Base-by-base conservation (phyloP, 1,140 invertebrate species). In the Cyrtorhinus lividipennis region DNA sequence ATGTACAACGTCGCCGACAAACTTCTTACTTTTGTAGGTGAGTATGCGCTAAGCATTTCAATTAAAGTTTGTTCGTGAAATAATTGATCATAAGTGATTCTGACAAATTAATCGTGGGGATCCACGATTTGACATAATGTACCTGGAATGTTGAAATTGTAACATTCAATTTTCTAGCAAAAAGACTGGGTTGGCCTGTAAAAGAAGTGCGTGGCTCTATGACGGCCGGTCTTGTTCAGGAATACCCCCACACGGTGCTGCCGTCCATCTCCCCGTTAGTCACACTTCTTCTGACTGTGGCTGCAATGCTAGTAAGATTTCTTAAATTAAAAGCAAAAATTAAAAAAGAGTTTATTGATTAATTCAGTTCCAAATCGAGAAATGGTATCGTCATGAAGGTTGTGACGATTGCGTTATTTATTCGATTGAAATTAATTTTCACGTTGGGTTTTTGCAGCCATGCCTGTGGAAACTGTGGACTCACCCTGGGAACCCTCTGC, bases 1-100 rank as follows among this genome's bases (percentile, higher is more conserved):
- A 67, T 98, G 0, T 99, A 99, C 73, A 96, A 95, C 74, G 76
- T 85, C 63, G 71, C 75, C 46, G 97, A 99, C 73, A 95, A 94
- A 80, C 63, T 83, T 59, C 64, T 72, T 1, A 66, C 72, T 30
- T 15, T 74, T 46, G n/a, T 72, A 65, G 72, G 77, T 76, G 72
- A 72, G 71, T n/a, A n/a, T n/a, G n/a, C n/a, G n/a, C n/a, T n/a
- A n/a, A n/a, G n/a, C n/a, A n/a, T n/a, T n/a, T n/a, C n/a, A n/a
- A n/a, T n/a, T n/a, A n/a, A n/a, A n/a, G n/a, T n/a, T n/a, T n/a
- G n/a, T n/a, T n/a, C n/a, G n/a, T n/a, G n/a, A n/a, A n/a, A n/a
- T n/a, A n/a, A n/a, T n/a, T n/a, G n/a, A n/a, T n/a, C n/a, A n/a
- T n/a, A n/a, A n/a, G n/a, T n/a, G n/a, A n/a, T n/a, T n/a, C n/a